Base-by-base conservation (phyloP, 1,140 invertebrate species). In the Drosophila pachea region DNA sequence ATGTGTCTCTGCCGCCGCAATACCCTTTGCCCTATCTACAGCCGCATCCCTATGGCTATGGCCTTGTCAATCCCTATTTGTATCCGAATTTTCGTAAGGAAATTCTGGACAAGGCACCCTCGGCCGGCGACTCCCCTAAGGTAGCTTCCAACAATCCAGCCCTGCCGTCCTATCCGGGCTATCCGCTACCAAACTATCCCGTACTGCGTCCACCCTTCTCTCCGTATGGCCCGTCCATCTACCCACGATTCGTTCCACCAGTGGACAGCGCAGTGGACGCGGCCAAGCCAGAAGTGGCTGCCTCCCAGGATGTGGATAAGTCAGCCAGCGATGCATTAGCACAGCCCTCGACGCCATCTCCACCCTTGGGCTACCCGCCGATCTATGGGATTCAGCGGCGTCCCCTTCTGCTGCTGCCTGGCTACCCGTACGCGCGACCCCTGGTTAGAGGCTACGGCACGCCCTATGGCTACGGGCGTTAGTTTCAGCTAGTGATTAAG, bases 381-480 rank as follows among this genome's bases (percentile, higher is more conserved):
- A 35, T 62, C 12, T 84, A 64, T 45, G 7, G 60, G 11, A 29
- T 72, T 29, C 78, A 62, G 4, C 71, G 67, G 0, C 58, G 49
- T n/a, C 68, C 75, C 11, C 45, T 40, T 7, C n/a, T 64, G n/a
- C 45, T 40, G 9, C n/a, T 60, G 4, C 48, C 68, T 35, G 62
- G 61, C 45, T 74, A 38, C n/a, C 68, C 73, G 0, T 70, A 59
- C 29, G 29, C n/a, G 12, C 12, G 40, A 5, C 53, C 50, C 16
- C 29, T 54, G 3, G 22, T 58, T 12, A 60, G 78, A 12, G 70
- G 69, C 3, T 81, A 81, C 12, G 77, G 65, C 6, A 52, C 71
- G 7, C 48, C 73, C 50, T 83, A 65, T n/a, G 68, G 68, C 40
- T 83, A 79, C 32, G 55, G 79, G 5, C 40, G 62, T 7, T 82